Conservation (phyloP, 2,888 invertebrate species). For the Troides aeacus region DNA sequence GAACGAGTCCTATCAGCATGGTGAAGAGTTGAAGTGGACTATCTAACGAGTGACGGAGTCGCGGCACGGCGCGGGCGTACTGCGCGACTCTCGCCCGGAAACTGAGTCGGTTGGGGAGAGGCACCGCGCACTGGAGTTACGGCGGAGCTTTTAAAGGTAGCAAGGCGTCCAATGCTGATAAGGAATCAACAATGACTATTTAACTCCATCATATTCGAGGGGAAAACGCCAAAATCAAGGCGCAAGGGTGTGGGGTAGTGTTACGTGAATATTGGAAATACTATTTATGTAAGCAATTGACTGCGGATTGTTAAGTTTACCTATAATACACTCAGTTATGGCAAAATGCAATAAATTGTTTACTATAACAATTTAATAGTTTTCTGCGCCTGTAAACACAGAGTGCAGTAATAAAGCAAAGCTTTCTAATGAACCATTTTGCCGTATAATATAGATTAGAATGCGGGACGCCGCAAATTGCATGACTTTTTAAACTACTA, state of each 20-base stretch:
- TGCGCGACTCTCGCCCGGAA: slow-evolving; percentile 83
- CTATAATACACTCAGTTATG: background rate
- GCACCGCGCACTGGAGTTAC: too few species aligned
- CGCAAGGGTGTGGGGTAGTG: too few species aligned
- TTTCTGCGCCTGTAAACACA: background rate
- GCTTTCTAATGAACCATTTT: slow-evolving; percentile 13
- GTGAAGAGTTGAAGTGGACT: slow-evolving; percentile 70
- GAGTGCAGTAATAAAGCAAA: slow-evolving; percentile 7
- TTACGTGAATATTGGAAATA: too few species aligned
- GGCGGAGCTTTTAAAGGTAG: too few species aligned
- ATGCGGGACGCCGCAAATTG: slow-evolving; percentile 26
- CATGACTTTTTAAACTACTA: too few species aligned
- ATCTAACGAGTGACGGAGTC: slow-evolving; percentile 74
- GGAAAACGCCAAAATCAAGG: too few species aligned
- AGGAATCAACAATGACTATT: too few species aligned
- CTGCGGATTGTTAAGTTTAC: too few species aligned
- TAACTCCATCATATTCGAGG: too few species aligned
- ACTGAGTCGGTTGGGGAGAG: slow-evolving; percentile 78
- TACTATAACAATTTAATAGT: background rate
- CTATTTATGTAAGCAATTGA: too few species aligned
- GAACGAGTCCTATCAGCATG: slow-evolving; percentile 94
- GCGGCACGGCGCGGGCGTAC: slow-evolving; percentile 78
- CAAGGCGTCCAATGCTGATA: too few species aligned
- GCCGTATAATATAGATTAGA: slow-evolving; percentile 17
- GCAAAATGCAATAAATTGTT: background rate